Percentiles rank a stretch among this genome's conserved stretches.
phyloP scores from a whole-genome alignment of 2,113 vertebrate genomes.

The Hiodon alosoides region DNA sequence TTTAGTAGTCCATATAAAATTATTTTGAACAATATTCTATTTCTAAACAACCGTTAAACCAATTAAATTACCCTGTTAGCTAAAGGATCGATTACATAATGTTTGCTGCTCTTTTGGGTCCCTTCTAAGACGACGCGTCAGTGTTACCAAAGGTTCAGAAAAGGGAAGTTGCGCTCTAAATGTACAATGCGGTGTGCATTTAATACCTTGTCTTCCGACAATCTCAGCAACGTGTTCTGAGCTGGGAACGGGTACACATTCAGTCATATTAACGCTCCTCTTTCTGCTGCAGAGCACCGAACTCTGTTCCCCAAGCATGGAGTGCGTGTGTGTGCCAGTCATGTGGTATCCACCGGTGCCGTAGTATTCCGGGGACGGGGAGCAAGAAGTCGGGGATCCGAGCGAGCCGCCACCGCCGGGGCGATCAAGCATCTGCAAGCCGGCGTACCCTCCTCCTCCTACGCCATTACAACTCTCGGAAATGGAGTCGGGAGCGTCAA shows the following conservation, averaged over 20 bases:
- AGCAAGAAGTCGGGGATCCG: conserved; percentile 62
- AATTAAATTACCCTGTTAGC: too few relatives aligned
- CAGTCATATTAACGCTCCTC: conserved; percentile 81
- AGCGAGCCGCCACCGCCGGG: conserved; percentile 47
- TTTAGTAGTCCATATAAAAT: too few relatives aligned
- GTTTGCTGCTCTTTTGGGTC: too few relatives aligned
- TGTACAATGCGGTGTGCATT: background rate
- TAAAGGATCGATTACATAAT: too few relatives aligned
- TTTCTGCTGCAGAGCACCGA: conserved; percentile 72
- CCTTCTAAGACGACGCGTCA: too few relatives aligned
- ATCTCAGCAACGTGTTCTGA: conserved; percentile 83
- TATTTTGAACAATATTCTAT: too few relatives aligned
- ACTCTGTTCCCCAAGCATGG: conserved; percentile 71
- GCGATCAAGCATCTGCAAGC: conserved; percentile 64
- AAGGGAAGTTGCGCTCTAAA: background rate
- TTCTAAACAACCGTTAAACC: too few relatives aligned
- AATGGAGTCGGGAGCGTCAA: conserved; percentile 51
- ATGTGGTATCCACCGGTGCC: conserved; percentile 68
- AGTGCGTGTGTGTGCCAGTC: conserved; percentile 56
- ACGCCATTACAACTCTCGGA: conserved; percentile 56
- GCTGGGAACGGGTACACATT: conserved; percentile 78
- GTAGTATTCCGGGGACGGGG: conserved; percentile 74
- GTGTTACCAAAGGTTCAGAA: too few relatives aligned
- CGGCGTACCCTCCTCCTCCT: conserved; percentile 57
- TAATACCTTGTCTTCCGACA: conserved; percentile 77